Evolutionary conservation across 2,888 invertebrate species (phyloP).

Genomic region (Escarpia spicata): DNA sequence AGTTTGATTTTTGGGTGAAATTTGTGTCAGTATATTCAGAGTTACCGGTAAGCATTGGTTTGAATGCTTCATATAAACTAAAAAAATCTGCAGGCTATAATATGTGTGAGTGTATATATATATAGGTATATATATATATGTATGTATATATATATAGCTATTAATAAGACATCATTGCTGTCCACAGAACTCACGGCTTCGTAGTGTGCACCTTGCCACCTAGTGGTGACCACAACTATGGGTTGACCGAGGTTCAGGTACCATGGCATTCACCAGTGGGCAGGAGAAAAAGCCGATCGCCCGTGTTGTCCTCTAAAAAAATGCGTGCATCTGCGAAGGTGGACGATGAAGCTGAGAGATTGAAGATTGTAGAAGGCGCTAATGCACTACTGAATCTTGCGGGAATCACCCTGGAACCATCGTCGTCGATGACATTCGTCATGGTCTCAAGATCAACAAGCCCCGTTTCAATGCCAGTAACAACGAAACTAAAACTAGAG

Average conservation of each 20-base stretch:
- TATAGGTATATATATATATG: too few relatives aligned
- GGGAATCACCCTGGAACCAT: conserved; percentile 66
- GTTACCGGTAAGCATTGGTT: too few relatives aligned
- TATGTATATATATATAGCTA: too few relatives aligned
- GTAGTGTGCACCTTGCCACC: conserved; percentile 84
- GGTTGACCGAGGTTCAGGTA: not conserved
- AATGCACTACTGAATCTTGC: conserved; percentile 82
- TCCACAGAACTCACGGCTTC: not conserved
- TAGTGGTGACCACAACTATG: conserved; percentile 93
- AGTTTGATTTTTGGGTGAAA: too few relatives aligned
- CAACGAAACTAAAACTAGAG: not conserved
- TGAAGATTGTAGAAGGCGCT: conserved; percentile 81
- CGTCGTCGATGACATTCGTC: not conserved
- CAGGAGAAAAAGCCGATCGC: not conserved
- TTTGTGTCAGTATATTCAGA: too few relatives aligned
- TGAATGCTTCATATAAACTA: too few relatives aligned
- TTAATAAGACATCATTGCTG: not conserved
- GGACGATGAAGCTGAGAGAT: conserved; percentile 51
- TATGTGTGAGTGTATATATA: too few relatives aligned
- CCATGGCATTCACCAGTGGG: not conserved
- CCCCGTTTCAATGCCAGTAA: not conserved
- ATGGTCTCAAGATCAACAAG: not conserved
- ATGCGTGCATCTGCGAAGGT: not conserved
- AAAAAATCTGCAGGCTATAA: too few relatives aligned
- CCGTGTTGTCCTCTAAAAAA: not conserved